Base-by-base conservation (phyloP, 2,113 vertebrate genomes). In the Psephotus haematonotus region DNA sequence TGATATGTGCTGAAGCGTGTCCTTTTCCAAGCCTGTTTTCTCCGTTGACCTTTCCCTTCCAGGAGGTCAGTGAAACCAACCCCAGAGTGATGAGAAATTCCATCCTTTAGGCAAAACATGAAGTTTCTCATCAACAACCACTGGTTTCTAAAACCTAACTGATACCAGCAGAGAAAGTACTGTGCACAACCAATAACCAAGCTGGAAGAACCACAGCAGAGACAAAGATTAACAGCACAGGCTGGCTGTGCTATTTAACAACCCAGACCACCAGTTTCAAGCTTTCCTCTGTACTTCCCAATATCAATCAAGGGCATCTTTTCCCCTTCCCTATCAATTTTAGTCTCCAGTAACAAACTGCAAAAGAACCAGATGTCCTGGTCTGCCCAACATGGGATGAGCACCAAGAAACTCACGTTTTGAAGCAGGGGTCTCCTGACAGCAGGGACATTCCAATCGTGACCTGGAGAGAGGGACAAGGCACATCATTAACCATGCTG, bases 351-450 rank as follows among this genome's bases (percentile, higher is more conserved):
- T 14, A 72, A 41, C 62, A 63, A 70, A n/a, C 1, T 2, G 12
- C 9, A 47, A 31, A 80, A 71, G 50, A 43, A 67, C 6, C 15
- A 67, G 27, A 31, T 63, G 18, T 35, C 19, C 52, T 39, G 22
- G 33, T 63, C 60, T 67, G 41, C 20, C 31, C 55, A 74, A 71
- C 68, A 62, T 0, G 0, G 25, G 22, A 25, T 0, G 1, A 90
- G 20, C 24, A 29, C 15, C 18, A 60, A 82, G 43, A 63, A 77
- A 99, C 99, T 99, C 96, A 99, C 99, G 99, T 99, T 98, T 99
- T 99, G 95, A 99, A 99, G 98, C 99, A 99, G 15, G 99, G 99
- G 90, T 99, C 99, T 91, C 99, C 99, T 1, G 99, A 99, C 7
- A 99, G 98, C 46, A 99, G 98, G 46, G 98, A 99, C 99, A 99